Conservation (phyloP, 2,797 vertebrate species). For the Myripristis jacobus region DNA sequence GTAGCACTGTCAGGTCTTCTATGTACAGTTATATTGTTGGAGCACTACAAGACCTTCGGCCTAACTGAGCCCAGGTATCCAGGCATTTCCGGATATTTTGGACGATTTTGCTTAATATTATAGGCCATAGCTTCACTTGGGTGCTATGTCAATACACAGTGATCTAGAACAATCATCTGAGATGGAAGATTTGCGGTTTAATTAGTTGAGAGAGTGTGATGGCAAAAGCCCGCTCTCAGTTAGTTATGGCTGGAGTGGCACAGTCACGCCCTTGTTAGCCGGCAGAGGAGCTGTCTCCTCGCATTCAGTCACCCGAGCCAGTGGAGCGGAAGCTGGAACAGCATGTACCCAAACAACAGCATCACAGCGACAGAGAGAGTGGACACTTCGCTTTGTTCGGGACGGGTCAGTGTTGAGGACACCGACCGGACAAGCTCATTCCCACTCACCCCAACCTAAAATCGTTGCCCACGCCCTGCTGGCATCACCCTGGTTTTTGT, state of each 20-base stretch:
- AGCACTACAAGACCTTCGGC: background rate
- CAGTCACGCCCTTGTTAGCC: slow-evolving; percentile 66
- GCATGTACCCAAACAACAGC: slow-evolving; percentile 59
- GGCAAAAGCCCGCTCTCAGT: background rate
- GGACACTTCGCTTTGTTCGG: slow-evolving; percentile 58
- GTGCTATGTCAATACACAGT: background rate
- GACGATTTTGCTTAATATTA: background rate
- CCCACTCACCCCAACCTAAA: slow-evolving; percentile 23
- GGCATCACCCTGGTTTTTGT: slow-evolving; percentile 4
- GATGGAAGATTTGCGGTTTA: slow-evolving; percentile 29
- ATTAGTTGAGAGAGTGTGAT: slow-evolving; percentile 29
- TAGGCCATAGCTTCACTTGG: background rate
- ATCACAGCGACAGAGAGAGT: slow-evolving; percentile 44
- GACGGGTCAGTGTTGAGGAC: slow-evolving; percentile 22
- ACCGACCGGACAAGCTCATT: slow-evolving; percentile 13
- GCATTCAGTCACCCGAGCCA: slow-evolving; percentile 35
- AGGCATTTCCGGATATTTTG: background rate
- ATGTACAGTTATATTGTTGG: background rate
- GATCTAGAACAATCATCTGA: slow-evolving; percentile 2
- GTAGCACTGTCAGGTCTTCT: background rate
- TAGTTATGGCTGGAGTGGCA: slow-evolving; percentile 45
- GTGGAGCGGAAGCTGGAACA: slow-evolving; percentile 71
- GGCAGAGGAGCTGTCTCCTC: slow-evolving; percentile 56
- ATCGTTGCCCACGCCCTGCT: slow-evolving; percentile 26
- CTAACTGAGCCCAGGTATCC: background rate